Base-by-base conservation (phyloP, 2,797 vertebrate species). In the Notamacropus eugenii region DNA sequence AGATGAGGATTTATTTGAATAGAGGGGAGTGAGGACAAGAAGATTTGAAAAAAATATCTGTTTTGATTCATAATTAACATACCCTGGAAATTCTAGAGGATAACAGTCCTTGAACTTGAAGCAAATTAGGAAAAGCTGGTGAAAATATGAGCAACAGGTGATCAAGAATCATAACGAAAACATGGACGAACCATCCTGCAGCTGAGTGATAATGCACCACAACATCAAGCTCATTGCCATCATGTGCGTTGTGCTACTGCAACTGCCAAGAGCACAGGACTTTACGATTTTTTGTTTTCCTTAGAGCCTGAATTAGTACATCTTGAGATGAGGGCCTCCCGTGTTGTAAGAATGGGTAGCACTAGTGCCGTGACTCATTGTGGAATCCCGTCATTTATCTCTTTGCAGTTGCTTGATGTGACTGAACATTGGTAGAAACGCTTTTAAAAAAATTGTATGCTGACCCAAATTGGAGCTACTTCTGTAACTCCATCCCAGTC, bases 381-480 rank as follows among this genome's bases (percentile, higher is more conserved):
- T 74, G 96, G 91, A 97, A 95, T 92, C 96, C 82, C 94, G 58
- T 97, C 90, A 54, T 92, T 93, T 56, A 67, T 92, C 55, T 93
- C 92, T 55, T 97, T 97, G 97, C 92, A 92, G 1, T 93, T 22
- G 92, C 92, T 92, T 94, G 50, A 40, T 96, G 90, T 59, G 90
- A 97, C 98, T 97, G 92, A 97, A 54, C 95, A 87, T 24, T 93
- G 82, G 91, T 92, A 91, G 94, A 96, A 96, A 50, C 11, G 96
- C 97, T 90, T 97, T 97, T 92, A 91, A 94, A 95, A 96, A 91
- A 94, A 90, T 40, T 95, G 94, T 59, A 94, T 62, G 90, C 96
- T 95, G 95, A 95, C 95, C 94, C 96, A 94, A 98, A 92, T 67
- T 96, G 93, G 82, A 98, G 96, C 96, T 92, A 74, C 97, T 98